A percentile compares a stretch with the other conserved stretches of the same genome.
Evolutionary conservation across 2,888 invertebrate genomes (phyloP).

Genomic region (Furcula furcula): DNA sequence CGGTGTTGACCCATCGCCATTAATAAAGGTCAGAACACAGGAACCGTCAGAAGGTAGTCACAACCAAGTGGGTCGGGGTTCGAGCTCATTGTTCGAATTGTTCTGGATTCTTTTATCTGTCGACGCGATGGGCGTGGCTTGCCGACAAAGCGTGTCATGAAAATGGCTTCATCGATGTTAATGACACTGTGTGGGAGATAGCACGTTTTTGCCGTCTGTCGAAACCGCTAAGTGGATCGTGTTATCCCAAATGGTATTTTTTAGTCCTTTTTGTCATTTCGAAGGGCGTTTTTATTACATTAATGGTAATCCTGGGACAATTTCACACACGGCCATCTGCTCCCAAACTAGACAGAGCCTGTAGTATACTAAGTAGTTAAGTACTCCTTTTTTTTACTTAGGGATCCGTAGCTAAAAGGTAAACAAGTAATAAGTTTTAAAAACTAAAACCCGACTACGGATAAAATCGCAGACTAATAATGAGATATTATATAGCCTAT

Average conservation of each 20-base stretch:
- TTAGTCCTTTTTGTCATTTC: too few relatives aligned
- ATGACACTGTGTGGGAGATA: slow-evolving; percentile 43
- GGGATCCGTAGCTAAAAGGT: too few relatives aligned
- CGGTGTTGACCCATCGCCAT: slow-evolving; percentile 16
- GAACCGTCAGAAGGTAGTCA: slow-evolving; percentile 2
- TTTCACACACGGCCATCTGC: too few relatives aligned
- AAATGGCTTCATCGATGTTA: slow-evolving; percentile 41
- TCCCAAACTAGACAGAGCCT: too few relatives aligned
- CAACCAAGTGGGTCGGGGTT: slow-evolving; percentile 9
- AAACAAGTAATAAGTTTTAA: too few relatives aligned
- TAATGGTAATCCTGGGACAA: too few relatives aligned
- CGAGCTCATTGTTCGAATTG: slow-evolving; percentile 20
- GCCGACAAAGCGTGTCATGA: slow-evolving; percentile 16
- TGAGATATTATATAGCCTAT: too few relatives aligned
- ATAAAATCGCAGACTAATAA: too few relatives aligned
- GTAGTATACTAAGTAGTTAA: too few relatives aligned
- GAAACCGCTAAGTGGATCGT: slow-evolving; percentile 7
- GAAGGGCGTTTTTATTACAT: too few relatives aligned
- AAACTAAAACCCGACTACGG: too few relatives aligned
- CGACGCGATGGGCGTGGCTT: slow-evolving; percentile 10
- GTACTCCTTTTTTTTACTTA: too few relatives aligned
- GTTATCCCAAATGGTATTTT: background rate
- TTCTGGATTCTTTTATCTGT: slow-evolving; percentile 29
- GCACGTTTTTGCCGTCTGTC: slow-evolving; percentile 35
- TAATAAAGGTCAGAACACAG: slow-evolving; percentile 1